Conservation (phyloP, 2,888 invertebrate species). For the Leucania comma region DNA sequence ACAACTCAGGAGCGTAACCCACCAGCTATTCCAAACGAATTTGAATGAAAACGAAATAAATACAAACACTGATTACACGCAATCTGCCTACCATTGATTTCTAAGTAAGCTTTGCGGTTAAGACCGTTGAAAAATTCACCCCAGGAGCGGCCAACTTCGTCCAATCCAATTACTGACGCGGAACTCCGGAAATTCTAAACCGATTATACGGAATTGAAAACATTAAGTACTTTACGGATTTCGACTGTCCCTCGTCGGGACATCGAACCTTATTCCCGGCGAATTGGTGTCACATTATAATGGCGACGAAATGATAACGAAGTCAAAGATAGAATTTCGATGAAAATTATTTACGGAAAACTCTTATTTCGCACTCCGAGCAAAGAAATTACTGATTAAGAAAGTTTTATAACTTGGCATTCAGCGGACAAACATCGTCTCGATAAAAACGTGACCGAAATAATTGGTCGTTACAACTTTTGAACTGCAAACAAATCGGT, state of each 20-base stretch:
- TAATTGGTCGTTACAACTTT: slow-evolving; percentile 77
- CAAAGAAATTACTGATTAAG: slow-evolving; percentile 84
- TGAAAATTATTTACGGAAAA: slow-evolving; percentile 87
- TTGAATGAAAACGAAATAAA: slow-evolving; percentile 49
- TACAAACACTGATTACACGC: slow-evolving; percentile 67
- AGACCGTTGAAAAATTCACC: slow-evolving; percentile 83
- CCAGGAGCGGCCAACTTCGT: slow-evolving; percentile 80
- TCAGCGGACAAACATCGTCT: slow-evolving; percentile 80
- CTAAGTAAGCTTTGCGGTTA: slow-evolving; percentile 75
- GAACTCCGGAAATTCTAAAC: slow-evolving; percentile 90
- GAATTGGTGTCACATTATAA: slow-evolving; percentile 74
- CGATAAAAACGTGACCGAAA: slow-evolving; percentile 77
- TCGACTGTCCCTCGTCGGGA: slow-evolving; percentile 70
- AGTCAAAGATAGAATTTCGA: slow-evolving; percentile 88
- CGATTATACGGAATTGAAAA: slow-evolving; percentile 91
- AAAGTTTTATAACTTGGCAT: slow-evolving; percentile 87
- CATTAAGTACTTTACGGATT: slow-evolving; percentile 89
- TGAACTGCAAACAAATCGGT: slow-evolving; percentile 63
- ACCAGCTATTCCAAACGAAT: neutral
- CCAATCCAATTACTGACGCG: slow-evolving; percentile 89
- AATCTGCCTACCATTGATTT: slow-evolving; percentile 75
- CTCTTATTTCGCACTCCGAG: slow-evolving; percentile 82
- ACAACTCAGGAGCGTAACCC: neutral
- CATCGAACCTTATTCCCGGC: slow-evolving; percentile 77
- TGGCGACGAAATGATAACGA: slow-evolving; percentile 75